Evolutionary conservation across 2,113 vertebrate species (phyloP).

Genomic region (Carettochelys insculpta): DNA sequence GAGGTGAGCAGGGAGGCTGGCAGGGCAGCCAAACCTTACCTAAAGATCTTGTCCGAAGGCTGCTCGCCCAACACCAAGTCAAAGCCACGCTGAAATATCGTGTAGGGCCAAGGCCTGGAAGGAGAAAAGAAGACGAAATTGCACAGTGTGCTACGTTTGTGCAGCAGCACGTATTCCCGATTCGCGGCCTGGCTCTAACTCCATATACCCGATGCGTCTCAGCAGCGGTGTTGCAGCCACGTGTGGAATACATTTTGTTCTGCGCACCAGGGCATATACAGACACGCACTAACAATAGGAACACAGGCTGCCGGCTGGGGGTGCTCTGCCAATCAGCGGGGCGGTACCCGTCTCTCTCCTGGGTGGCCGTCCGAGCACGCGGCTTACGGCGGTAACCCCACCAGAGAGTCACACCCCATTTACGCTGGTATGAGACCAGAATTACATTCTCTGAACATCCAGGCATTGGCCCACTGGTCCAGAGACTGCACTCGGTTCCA

Average conservation of each 20-base stretch:
- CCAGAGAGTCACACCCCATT: neutral
- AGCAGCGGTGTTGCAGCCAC: too few species aligned
- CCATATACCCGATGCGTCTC: too few species aligned
- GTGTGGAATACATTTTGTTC: too few species aligned
- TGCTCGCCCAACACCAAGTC: slow-evolving; percentile 98
- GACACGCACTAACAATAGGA: too few species aligned
- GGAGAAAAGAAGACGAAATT: slow-evolving; percentile 22
- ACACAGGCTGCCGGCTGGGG: too few species aligned
- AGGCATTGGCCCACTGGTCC: neutral
- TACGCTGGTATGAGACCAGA: neutral
- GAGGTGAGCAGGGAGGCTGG: neutral
- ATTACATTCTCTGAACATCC: too few species aligned
- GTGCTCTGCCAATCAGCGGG: too few species aligned
- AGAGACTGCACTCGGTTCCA: neutral
- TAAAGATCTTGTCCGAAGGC: slow-evolving; percentile 98
- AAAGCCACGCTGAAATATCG: slow-evolving; percentile 98
- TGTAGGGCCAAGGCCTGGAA: slow-evolving; percentile 96
- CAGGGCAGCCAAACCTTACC: slow-evolving; percentile 77
- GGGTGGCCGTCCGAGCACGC: too few species aligned
- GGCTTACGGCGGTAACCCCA: neutral
- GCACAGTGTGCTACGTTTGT: fast-evolving
- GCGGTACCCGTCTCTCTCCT: too few species aligned
- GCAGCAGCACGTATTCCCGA: fast-evolving
- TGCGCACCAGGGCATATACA: too few species aligned
- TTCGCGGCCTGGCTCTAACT: neutral